Base-by-base conservation (phyloP, 2,113 vertebrate species). In the Hipposideros armiger region DNA sequence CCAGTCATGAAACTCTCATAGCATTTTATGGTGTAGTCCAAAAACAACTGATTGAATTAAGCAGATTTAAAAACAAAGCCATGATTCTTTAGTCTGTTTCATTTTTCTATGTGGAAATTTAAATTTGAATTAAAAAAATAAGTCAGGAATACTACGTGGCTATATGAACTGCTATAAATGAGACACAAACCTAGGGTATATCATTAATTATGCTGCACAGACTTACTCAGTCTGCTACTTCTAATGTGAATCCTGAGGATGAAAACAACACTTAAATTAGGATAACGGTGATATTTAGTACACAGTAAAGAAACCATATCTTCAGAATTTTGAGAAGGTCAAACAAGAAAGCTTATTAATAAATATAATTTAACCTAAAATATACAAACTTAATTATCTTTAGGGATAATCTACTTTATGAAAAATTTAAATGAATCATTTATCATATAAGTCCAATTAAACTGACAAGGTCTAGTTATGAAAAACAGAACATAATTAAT, bases 1-100 rank as follows among this genome's bases (percentile, higher is more conserved):
- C 99, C 99, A 84, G 98, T 98, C 99, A 99, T 99, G 97, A 99
- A 99, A 84, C 98, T 99, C 32, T 98, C 97, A 76, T 99, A 99
- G 82, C 99, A 99, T 80, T 99, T 99, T 80, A 98, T 97, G 47
- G 98, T 98, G 82, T 99, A 99, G 56, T 99, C 99, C 94, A 99
- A 69, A 95, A 99, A 99, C 54, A 99, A 97, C 99, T 99, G 97
- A 95, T 56, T 92, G 42, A 94, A 47, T 88, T 54, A n/a, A 5
- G 60, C 62, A 97, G 86, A 72, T 52, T 97, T 52, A 85, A 83
- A 94, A 91, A 95, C n/a, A 92, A 84, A 89, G 58, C 45, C 24
- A 84, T 32, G 45, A 85, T 56, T 95, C 64, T 78, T 40, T 93
- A 92, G 60, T 76, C 81, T 92, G 42, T 90, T 96, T 86, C 24